Evolutionary conservation across 2,113 vertebrate genomes (phyloP).

Genomic region (Gobio gobio): DNA sequence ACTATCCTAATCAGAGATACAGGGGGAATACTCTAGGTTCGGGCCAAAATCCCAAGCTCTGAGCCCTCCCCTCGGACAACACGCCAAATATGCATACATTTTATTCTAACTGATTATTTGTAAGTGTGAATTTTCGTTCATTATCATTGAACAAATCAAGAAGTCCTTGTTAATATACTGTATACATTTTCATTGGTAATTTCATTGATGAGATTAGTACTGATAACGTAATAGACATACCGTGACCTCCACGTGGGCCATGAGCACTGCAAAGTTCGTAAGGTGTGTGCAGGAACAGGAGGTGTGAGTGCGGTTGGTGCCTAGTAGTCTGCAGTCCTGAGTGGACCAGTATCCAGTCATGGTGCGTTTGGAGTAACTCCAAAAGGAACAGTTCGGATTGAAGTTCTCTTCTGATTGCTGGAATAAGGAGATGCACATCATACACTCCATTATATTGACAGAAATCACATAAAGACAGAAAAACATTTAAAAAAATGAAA

Average conservation of each 20-base stretch:
- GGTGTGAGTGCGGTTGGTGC: conserved; percentile 94
- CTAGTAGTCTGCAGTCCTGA: conserved; percentile 93
- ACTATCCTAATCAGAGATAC: too few species aligned
- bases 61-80: too few species aligned
- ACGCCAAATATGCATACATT: too few species aligned
- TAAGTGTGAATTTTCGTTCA: too few species aligned
- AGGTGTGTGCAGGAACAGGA: conserved; percentile 97
- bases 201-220: neutral
- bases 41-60: too few species aligned
- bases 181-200: neutral
- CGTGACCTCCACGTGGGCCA: conserved; percentile 97
- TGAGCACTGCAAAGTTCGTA: conserved; percentile 96
- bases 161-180: neutral
- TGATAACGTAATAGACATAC: conserved; percentile 68
- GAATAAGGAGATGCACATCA: conserved; percentile 48
- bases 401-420: conserved; percentile 98
- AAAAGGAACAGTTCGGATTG: conserved; percentile 99
- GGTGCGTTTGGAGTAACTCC: conserved; percentile 97
- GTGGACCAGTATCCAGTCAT: conserved; percentile 98
- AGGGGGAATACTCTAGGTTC: too few species aligned
- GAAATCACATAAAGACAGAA: neutral
- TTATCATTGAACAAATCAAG: neutral
- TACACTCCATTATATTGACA: neutral
- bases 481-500: neutral
- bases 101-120: too few species aligned